Base-by-base conservation (phyloP, 2,888 invertebrate genomes). In the Chrysolina oricalcia region DNA sequence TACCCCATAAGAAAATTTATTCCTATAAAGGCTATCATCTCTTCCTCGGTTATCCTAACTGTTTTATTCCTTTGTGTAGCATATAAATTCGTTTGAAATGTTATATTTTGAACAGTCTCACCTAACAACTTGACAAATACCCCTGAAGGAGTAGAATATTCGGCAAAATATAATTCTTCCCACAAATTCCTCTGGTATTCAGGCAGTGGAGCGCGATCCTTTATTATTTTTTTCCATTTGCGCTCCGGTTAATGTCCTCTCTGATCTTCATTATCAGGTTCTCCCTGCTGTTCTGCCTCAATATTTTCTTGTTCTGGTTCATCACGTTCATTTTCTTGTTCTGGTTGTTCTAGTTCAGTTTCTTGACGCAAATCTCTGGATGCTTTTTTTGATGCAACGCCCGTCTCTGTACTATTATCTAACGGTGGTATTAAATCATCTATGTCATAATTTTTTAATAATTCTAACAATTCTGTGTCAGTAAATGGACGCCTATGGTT, bases 21-120 rank as follows among this genome's bases (percentile, higher is more conserved):
- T 64, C 64, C 64, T 10, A 64, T 40, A 40, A 64, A 64, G 9
- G 64, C 35, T 11, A 64, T 5, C 3, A 64, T 40, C 13, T 40
- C 64, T 64, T 64, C 64, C 17, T 64, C 40, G 11, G 40, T 64
- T 17, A 64, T 40, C 6, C 13, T 64, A 17, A 64, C 9, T 15
- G 13, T 27, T 40, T 64, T 27, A 40, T 19, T 19, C 27, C 19
- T 64, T 64, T 64, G 64, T 64, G 64, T 64, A 11, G 15, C 64
- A n/a, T 64, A 64, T 17, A 64, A 27, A 64, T 64, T 64, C 10
- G 64, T 40, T 40, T 64, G 64, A n/a, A 64, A 64, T 15, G 64
- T 64, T 15, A 64, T 64, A 27, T 17, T 27, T 10, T 64, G 35
- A 5, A 40, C n/a, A 11, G 64, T 40, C 11, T 64, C 40, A 40